Base-by-base conservation (phyloP, 1,140 invertebrate genomes). In the Psix sp. region DNA sequence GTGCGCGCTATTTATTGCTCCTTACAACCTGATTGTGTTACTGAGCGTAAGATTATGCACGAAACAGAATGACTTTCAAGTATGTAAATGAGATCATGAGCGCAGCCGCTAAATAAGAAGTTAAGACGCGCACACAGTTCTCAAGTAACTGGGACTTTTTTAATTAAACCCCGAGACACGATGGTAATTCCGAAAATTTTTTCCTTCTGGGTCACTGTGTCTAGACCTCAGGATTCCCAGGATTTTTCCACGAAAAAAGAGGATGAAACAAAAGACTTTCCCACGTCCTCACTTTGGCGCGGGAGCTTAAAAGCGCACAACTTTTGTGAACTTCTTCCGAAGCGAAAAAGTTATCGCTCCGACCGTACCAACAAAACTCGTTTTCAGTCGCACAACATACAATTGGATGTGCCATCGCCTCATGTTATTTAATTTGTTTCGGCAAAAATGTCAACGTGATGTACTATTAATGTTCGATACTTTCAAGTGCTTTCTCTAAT, bases 121-220 rank as follows among this genome's bases (percentile, higher is more conserved):
- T 66, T 66, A 59, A 10, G 29, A 52, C 13, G 39, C 10, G 5
- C 11, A 38, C 33, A 10, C 20, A 45, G 33, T 21, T 21, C 24
- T 49, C 29, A 16, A 13, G 10, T 56, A 35, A 15, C 5, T 16
- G 38, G 17, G 51, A 68, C 51, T 63, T 75, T 75, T 70, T 75
- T 74, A 75, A 75, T 75, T 70, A 75, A 75, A 66, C 11, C 24
- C 16, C 65, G 26, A 17, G 14, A 24, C 46, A 39, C 42, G 56
- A 18, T 33, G 48, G 56, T 45, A 65, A 65, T 65, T 60, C 57
- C 42, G 43, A 43, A 65, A 63, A 29, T 45, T 59, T 68, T 63
- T 67, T 63, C 20, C 51, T 74, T 67, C 51, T 74, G 57, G 63
- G 59, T 63, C 63, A 63, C 57, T 68, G 72, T 59, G 59, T 65